A percentile compares a stretch with the other conserved stretches of the same genome.
Conservation (phyloP, 2,888 invertebrate species). For the Fabriciana adippe region DNA sequence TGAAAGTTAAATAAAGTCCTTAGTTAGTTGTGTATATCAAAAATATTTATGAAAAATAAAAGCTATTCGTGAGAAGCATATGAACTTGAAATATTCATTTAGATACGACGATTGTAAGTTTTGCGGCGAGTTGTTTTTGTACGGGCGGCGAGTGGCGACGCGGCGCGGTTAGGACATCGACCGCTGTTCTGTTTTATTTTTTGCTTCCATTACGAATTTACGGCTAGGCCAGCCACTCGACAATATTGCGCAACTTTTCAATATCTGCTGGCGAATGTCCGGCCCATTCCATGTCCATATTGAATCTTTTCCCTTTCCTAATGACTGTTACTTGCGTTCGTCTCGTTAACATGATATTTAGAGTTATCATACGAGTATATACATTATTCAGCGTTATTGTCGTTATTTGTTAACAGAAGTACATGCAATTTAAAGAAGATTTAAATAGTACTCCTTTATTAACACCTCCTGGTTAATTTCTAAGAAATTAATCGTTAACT, state of each 20-base stretch:
- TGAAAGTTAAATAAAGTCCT: too few species aligned
- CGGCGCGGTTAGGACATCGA: conserved; percentile 54
- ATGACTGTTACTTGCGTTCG: conserved; percentile 53
- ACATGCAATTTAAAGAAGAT: neutral
- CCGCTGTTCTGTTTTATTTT: conserved; percentile 71
- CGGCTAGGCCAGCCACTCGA: conserved; percentile 74
- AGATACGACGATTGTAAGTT: conserved; percentile 62
- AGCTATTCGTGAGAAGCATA: conserved; percentile 17
- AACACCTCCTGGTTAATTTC: too few species aligned
- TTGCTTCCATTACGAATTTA: conserved; percentile 81
- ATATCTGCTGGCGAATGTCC: conserved; percentile 70
- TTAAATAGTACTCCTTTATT: neutral
- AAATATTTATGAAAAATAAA: neutral
- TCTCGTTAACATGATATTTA: conserved; percentile 10
- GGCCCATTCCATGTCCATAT: conserved; percentile 66
- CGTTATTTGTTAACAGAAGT: neutral
- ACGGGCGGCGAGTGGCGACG: conserved; percentile 51
- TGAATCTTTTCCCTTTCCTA: conserved; percentile 72
- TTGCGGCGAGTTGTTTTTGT: conserved; percentile 71
- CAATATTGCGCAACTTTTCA: conserved; percentile 82
- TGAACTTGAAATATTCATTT: conserved; percentile 73
- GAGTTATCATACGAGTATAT: neutral
- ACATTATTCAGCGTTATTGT: neutral
- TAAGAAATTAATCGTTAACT: too few species aligned
- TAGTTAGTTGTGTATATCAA: neutral